Base-by-base conservation (phyloP, 2,888 invertebrate genomes). In the Scrobipalpa atriplicella region DNA sequence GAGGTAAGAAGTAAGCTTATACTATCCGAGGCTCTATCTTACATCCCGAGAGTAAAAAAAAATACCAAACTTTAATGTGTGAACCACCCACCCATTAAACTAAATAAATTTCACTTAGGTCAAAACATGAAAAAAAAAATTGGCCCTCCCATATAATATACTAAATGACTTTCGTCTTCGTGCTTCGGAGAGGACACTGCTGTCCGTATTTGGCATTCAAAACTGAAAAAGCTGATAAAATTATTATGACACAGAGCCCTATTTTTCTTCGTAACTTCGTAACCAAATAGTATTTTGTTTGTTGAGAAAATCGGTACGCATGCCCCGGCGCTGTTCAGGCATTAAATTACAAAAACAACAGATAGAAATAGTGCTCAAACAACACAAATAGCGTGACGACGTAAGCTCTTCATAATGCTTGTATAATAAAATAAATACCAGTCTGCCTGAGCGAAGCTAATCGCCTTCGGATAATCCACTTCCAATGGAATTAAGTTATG, bases 261-360 rank as follows among this genome's bases (percentile, higher is more conserved):
- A 11, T 41, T 11, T 41, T 11, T 9, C 11, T 41, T 11, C 8
- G 41, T 41, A 41, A 41, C 13, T 41, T 11, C 41, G 13, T 41
- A 41, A 41, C 41, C 41, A 41, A 9, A 41, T 41, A 2, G 41
- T 65, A 62, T 75, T n/a, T 74, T 74, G 76, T 76, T 41, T 73
- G 74, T 77, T 68, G 69, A 81, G 78, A 81, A 82, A 82, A 78
- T 74, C 7, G 9, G n/a, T 29, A 41, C 71, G 63, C 67, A 69
- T 71, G 52, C 41, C 65, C 67, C 68, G 69, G 72, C 67, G 68
- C 69, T 69, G 71, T 64, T 66, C 63, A 71, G 68, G 68, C 69
- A 71, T 73, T 72, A 71, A 70, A 71, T 69, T 68, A 68, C 71
- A 58, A 66, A 66, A 66, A 21, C 11, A 18, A 19, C 11, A 16